phyloP scores from a whole-genome alignment of 2,888 invertebrate species.

The Suillia variegata region DNA sequence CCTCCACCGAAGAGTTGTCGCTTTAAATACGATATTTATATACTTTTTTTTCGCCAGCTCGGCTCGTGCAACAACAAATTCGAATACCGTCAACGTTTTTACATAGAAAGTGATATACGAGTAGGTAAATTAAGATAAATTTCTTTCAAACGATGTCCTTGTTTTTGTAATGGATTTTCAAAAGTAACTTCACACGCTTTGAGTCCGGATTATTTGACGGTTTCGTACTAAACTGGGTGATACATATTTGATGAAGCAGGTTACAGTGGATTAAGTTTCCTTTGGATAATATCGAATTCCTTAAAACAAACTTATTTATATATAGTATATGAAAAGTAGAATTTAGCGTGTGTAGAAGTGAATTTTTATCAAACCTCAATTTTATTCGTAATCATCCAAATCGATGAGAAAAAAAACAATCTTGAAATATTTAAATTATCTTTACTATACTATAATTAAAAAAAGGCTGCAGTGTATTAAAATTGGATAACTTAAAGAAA shows the following conservation, averaged over 20 bases:
- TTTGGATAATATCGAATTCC: slow-evolving; percentile 37
- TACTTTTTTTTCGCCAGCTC: too few relatives aligned
- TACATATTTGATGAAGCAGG: slow-evolving; percentile 29
- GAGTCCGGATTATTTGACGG: background rate
- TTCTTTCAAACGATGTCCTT: background rate
- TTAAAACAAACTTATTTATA: background rate
- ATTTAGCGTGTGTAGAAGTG: background rate
- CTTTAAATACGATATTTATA: slow-evolving; percentile 41
- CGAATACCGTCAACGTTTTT: background rate
- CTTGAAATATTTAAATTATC: background rate
- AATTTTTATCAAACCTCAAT: background rate
- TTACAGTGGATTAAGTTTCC: slow-evolving; percentile 43
- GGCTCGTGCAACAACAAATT: too few relatives aligned
- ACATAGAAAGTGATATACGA: background rate
- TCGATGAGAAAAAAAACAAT: too few relatives aligned
- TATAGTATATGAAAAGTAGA: background rate
- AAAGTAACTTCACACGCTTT: too few relatives aligned
- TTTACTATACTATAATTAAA: too few relatives aligned
- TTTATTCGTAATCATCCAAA: background rate
- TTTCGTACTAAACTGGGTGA: background rate
- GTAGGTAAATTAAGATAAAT: background rate
- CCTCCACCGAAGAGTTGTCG: slow-evolving; percentile 61
- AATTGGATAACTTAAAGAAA: too few relatives aligned
- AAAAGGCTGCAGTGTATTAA: too few relatives aligned
- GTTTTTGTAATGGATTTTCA: background rate